Conservation (phyloP, 2,888 invertebrate species). For the Phlogophora meticulosa region DNA sequence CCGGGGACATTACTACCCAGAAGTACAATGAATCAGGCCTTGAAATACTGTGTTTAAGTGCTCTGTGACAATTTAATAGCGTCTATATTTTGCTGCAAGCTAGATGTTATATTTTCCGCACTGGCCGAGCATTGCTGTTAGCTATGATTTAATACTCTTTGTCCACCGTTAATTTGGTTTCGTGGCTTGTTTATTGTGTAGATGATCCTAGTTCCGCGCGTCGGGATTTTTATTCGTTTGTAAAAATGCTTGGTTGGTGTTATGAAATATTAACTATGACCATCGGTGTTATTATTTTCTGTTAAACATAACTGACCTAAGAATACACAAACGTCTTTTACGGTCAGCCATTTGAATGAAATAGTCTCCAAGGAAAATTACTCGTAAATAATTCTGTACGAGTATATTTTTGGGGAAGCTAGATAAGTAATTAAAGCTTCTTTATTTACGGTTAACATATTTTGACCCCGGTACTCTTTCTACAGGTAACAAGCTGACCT, state of each 20-base stretch:
- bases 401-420: background rate
- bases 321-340: background rate
- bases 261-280: background rate
- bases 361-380: background rate
- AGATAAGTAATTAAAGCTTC: background rate
- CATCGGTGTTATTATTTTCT: background rate
- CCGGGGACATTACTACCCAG: conserved; percentile 56
- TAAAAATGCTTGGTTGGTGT: conserved; percentile 17
- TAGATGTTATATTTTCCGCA: conserved; percentile 79
- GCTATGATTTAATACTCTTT: conserved; percentile 78
- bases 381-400: background rate
- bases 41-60: conserved; percentile 67
- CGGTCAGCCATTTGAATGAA: background rate
- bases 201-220: conserved; percentile 51
- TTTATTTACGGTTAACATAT: background rate
- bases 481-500: conserved; percentile 95
- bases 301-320: background rate
- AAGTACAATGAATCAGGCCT: conserved; percentile 69
- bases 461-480: conserved; percentile 65
- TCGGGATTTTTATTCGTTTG: conserved; percentile 19
- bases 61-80: conserved; percentile 77
- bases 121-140: conserved; percentile 72
- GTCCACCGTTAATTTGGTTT: conserved; percentile 72
- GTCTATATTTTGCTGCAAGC: conserved; percentile 78
- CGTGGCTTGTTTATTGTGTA: conserved; percentile 66